These are phyloP conservation scores for Platycheirus albimanus DNA, from an alignment of 2,888 invertebrate genomes.

Conservation along the genomic window DNA sequence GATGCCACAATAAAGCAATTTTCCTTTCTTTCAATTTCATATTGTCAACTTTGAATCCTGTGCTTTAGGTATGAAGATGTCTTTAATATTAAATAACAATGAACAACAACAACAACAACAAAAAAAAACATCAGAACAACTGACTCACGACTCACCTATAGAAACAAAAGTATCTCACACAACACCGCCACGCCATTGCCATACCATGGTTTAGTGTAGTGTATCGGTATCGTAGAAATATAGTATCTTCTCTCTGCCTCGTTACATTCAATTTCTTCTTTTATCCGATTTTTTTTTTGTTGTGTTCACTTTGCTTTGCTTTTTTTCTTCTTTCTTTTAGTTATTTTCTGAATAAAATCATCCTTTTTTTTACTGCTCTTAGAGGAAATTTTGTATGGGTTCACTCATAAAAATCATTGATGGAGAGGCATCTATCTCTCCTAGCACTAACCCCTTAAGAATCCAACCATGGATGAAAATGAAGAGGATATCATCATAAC, in stretches of 20 bases:
- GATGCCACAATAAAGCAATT: constrained; percentile 56
- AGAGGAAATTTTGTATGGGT: constrained; percentile 36
- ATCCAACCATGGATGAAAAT: constrained; percentile 35
- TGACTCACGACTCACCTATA: constrained; percentile 22
- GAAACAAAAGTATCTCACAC: constrained; percentile 13
- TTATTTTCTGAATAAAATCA: constrained; percentile 39
- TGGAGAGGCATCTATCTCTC: constrained; percentile 10
- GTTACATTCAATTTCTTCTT: constrained; percentile 52
- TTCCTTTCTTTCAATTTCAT: constrained; percentile 39
- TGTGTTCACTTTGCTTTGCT: constrained; percentile 6
- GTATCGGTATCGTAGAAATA: neutral
- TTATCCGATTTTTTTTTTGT: constrained; percentile 11
- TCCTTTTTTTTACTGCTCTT: constrained; percentile 4
- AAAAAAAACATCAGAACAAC: too few species aligned
- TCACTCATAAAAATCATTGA: constrained; percentile 14
- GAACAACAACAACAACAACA: too few species aligned
- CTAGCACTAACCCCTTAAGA: neutral
- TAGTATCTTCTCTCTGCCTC: constrained; percentile 2
- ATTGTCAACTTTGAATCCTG: constrained; percentile 51
- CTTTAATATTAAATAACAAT: constrained; percentile 30
- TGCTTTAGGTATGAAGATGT: constrained; percentile 11
- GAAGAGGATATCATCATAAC: constrained; percentile 49
- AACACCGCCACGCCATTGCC: neutral
- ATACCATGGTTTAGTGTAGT: neutral
- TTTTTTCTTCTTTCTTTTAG: constrained; percentile 14